Percentiles rank a stretch among this genome's conserved stretches.
phyloP scores from a whole-genome alignment of 2,113 vertebrate species.

The Orcinus orca region DNA sequence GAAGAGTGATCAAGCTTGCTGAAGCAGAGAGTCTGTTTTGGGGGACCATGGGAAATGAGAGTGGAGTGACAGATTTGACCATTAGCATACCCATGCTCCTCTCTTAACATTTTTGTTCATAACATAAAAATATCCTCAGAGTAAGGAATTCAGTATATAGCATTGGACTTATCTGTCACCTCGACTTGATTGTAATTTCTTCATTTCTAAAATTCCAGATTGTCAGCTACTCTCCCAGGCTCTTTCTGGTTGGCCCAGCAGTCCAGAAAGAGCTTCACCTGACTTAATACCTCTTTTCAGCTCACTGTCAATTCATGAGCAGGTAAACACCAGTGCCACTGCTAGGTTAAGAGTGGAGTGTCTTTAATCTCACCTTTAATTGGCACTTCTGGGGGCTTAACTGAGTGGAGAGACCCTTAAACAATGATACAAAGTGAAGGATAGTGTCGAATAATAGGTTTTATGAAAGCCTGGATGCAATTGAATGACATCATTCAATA shows the following conservation, averaged over 20 bases:
- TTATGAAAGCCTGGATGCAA: conserved; percentile 10
- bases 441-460: background rate
- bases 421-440: background rate
- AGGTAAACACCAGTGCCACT: background rate
- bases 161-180: background rate
- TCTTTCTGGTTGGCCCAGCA: background rate
- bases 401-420: conserved; percentile 8
- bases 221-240: background rate
- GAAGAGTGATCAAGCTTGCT: background rate
- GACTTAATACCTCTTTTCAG: background rate
- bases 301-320: background rate
- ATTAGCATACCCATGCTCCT: background rate
- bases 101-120: background rate
- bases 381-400: conserved; percentile 11
- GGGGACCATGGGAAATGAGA: background rate
- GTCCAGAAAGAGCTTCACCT: background rate
- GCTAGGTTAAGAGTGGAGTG: background rate
- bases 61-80: background rate
- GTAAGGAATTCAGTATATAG: background rate
- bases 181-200: background rate
- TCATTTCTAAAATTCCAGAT: background rate
- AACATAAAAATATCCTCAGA: background rate
- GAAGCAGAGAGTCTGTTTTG: background rate
- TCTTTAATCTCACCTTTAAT: conserved; percentile 52
- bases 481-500: background rate